Evolutionary conservation across 2,113 vertebrate species (phyloP), one percentile per base, ranked within the genome.

Genomic region (Vulpes vulpes): DNA sequence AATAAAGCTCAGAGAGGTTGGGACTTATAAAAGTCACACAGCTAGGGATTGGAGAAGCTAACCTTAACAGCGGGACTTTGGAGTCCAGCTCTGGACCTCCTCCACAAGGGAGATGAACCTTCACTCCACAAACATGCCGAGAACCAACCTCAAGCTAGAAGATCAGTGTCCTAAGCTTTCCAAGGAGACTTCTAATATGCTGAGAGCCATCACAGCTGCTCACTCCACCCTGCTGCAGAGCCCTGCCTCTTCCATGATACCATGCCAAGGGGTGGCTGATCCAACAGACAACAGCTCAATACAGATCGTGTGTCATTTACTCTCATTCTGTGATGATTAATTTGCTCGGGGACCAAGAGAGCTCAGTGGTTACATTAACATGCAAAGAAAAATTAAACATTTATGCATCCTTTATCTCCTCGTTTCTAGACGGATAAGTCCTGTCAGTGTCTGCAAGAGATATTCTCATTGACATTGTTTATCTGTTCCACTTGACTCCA

Each of bases 331-430:
- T 88, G 80, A 91, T n/a, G 64, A 94, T 73, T 94, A 59, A 90
- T 94, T 97, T 92, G 91, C 80, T 96, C 15, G 1, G 87, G 78
- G 59, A 93, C 55, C 79, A 79, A 89, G 60, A 32, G 67, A 86
- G 73, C 81, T 87, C 93, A 69, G 23, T 96, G 82, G 84, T 84
- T 84, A 80, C 69, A 91, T 91, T 88, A 97, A 76, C 85, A 95
- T 60, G 59, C 73, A 87, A 78, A 96, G 79, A 82, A 89, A 89
- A 96, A 96, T 78, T 74, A 97, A 97, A 94, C 89, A 96, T 83
- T 69, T 69, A 80, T 82, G 85, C 17, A 2, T 94, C 73, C 59
- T 87, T 97, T 96, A 84, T 81, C 88, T 90, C 87, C 74, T 81
- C 20, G 5, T 94, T 98, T 96, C 92, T 57, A 81, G 25, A 86